A percentile compares a stretch with the other conserved stretches of the same genome.
These are phyloP conservation scores for Uria lomvia DNA, from an alignment of 2,113 vertebrate species.

Conservation along the genomic window DNA sequence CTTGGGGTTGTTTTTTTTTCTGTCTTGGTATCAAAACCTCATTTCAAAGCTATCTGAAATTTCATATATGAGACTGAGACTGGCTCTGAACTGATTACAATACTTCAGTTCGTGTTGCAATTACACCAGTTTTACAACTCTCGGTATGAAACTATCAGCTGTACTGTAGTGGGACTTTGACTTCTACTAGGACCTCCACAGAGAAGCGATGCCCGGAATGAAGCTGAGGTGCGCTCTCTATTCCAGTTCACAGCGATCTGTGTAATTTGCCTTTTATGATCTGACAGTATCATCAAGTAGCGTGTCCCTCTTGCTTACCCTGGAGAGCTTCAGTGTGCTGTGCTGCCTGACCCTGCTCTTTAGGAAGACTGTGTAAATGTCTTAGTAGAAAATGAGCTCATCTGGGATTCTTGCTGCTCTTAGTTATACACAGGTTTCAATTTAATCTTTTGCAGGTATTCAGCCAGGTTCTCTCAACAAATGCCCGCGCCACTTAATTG, in stretches of 20 bases:
- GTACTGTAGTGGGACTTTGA: fast-evolving
- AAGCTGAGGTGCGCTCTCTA: not conserved
- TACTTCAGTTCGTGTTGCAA: not conserved
- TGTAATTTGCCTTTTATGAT: not conserved
- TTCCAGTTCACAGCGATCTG: not conserved
- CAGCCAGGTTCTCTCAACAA: not conserved
- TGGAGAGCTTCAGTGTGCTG: not conserved
- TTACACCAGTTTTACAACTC: not conserved
- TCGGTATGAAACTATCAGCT: not conserved
- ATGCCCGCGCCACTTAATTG: fast-evolving
- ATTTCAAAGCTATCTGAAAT: not conserved
- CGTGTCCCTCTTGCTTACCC: not conserved
- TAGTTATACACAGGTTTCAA: not conserved
- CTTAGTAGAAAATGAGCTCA: not conserved
- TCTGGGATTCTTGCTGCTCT: not conserved
- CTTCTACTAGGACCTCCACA: not conserved
- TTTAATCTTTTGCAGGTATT: not conserved
- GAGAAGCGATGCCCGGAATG: not conserved
- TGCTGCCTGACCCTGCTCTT: not conserved
- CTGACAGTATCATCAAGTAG: not conserved
- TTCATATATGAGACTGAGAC: not conserved
- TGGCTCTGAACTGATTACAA: not conserved
- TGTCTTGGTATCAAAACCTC: not conserved
- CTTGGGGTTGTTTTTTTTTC: fast-evolving
- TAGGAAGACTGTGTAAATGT: not conserved